phyloP scores from a whole-genome alignment of 2,888 invertebrate species.

The Metopia argyrocephala region DNA sequence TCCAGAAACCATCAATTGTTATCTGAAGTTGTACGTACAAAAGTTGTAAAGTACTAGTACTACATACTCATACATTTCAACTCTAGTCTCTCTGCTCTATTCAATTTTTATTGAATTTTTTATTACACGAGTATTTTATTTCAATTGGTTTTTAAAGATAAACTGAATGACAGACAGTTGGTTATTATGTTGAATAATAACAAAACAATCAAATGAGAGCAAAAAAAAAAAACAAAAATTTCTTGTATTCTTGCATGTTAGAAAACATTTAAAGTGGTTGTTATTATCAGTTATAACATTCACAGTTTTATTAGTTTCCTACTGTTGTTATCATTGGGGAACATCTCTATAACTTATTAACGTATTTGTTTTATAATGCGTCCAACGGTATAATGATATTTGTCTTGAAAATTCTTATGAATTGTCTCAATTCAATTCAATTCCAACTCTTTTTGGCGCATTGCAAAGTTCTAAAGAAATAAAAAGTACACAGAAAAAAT shows the following conservation, averaged over 20 bases:
- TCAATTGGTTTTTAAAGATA: constrained; percentile 56
- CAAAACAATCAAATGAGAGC: neutral
- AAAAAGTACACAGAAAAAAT: neutral
- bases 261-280: neutral
- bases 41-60: constrained; percentile 12
- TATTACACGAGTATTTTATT: constrained; percentile 20
- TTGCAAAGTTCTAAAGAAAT: neutral
- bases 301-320: neutral
- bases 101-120: neutral
- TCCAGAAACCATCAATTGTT: constrained; percentile 17
- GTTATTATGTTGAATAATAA: constrained; percentile 19
- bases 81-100: neutral
- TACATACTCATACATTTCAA: neutral
- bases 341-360: neutral
- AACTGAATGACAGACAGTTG: constrained; percentile 26
- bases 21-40: constrained; percentile 28
- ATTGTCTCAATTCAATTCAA: constrained; percentile 50
- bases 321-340: neutral
- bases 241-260: neutral
- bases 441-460: constrained; percentile 16
- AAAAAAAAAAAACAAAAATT: neutral
- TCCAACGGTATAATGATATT: neutral
- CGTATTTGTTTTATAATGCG: too few species aligned
- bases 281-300: constrained; percentile 20
- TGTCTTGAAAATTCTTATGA: constrained; percentile 8